These are phyloP conservation scores for Pseudotriccus pelzelni DNA, from an alignment of 2,797 vertebrate genomes.

Conservation along the genomic window DNA sequence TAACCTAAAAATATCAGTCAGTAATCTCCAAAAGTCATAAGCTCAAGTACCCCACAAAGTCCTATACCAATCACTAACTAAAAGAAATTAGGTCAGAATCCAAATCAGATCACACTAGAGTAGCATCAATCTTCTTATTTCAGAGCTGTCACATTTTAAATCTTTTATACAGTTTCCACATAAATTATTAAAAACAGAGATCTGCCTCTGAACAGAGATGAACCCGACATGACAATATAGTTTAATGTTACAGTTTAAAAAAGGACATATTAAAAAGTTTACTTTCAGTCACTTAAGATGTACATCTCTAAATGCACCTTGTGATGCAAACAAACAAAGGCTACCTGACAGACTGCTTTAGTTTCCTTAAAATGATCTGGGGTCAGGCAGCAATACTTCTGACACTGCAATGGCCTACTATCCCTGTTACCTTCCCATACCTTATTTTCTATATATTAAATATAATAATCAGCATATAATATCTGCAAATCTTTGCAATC, in stretches of 20 bases:
- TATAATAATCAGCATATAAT: background rate
- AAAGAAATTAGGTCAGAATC: constrained; percentile 50
- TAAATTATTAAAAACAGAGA: constrained; percentile 5
- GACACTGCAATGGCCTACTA: background rate
- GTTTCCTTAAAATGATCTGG: background rate
- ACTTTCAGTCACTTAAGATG: background rate
- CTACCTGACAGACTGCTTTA: background rate
- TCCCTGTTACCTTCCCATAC: background rate
- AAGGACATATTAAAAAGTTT: background rate
- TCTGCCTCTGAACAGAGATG: background rate
- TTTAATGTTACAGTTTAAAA: background rate
- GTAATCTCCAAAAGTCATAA: constrained; percentile 43
- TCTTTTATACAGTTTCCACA: constrained; percentile 9
- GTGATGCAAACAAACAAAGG: background rate
- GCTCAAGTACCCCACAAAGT: background rate
- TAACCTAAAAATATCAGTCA: constrained; percentile 44
- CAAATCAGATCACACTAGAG: constrained; percentile 18
- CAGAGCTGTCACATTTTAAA: constrained; percentile 12
- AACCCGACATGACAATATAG: background rate
- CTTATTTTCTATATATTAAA: background rate
- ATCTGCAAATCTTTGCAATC: background rate
- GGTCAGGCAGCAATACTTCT: background rate
- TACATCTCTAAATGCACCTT: background rate
- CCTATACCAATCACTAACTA: constrained; percentile 6
- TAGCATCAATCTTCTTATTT: constrained; percentile 36